A percentile compares a stretch with the other conserved stretches of the same genome.
Conservation (phyloP, 2,113 vertebrate species). For the Hypocryptadius cinnamomeus region DNA sequence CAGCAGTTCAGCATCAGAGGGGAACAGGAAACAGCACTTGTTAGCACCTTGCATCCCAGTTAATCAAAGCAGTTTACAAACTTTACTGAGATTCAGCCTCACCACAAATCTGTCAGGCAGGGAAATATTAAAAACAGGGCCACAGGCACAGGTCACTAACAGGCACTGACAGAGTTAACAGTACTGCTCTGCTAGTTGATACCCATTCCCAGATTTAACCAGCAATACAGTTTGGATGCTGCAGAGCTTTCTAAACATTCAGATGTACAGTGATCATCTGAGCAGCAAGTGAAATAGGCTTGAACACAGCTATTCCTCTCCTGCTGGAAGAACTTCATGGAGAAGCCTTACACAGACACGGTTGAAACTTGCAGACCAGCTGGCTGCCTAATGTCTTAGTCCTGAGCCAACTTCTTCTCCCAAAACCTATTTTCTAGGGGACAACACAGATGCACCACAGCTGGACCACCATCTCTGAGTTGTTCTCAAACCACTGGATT, state of each 20-base stretch:
- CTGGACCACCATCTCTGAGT: constrained; percentile 48
- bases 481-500: constrained; percentile 43
- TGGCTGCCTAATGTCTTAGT: constrained; percentile 45
- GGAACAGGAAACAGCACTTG: constrained; percentile 7
- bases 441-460: constrained; percentile 39
- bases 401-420: constrained; percentile 27
- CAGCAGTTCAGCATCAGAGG: not conserved
- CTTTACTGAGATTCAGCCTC: not conserved
- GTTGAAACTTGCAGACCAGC: constrained; percentile 16
- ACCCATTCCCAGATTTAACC: not conserved
- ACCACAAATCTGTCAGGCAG: constrained; percentile 1
- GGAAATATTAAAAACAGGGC: not conserved
- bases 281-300: not conserved
- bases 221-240: not conserved
- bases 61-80: constrained; percentile 34
- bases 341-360: not conserved
- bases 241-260: not conserved
- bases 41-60: constrained; percentile 25
- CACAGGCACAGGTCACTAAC: not conserved
- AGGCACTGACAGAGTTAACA: not conserved
- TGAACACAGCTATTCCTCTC: not conserved
- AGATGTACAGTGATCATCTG: not conserved
- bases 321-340: not conserved
- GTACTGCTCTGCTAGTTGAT: not conserved
- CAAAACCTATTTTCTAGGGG: constrained; percentile 2